phyloP scores from a whole-genome alignment of 2,797 vertebrate species.

The Pterois miles region DNA sequence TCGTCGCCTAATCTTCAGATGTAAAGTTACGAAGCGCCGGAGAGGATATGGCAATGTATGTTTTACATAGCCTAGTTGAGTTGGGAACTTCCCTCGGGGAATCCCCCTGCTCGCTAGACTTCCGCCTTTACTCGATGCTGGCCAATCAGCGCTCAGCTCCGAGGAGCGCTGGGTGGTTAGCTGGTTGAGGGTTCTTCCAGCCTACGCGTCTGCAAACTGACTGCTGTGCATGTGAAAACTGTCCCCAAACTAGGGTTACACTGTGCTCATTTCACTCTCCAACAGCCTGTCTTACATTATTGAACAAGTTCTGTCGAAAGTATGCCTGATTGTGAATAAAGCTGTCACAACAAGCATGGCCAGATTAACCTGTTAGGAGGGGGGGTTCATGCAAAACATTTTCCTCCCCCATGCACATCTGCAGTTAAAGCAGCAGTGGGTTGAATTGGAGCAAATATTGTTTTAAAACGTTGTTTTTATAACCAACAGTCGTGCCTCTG shows the following conservation, averaged over 20 bases:
- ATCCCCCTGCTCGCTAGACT: conserved; percentile 84
- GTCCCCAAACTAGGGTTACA: conserved; percentile 26
- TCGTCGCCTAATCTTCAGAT: conserved; percentile 61
- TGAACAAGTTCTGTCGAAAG: background rate
- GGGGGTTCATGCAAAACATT: background rate
- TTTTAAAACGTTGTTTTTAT: too few relatives aligned
- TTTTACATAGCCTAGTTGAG: conserved; percentile 82
- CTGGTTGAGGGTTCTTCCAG: conserved; percentile 75
- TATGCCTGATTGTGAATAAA: background rate
- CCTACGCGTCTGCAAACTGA: conserved; percentile 73
- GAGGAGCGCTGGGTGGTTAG: conserved; percentile 54
- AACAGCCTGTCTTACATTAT: background rate
- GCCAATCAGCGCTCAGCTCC: conserved; percentile 79
- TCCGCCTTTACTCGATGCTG: conserved; percentile 76
- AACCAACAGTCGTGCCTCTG: too few relatives aligned
- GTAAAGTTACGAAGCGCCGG: conserved; percentile 64
- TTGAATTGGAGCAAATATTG: too few relatives aligned
- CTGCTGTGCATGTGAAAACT: conserved; percentile 64
- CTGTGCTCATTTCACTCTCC: conserved; percentile 37
- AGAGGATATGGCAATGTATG: conserved; percentile 83
- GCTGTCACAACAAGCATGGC: background rate
- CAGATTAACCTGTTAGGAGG: background rate
- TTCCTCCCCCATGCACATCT: too few relatives aligned
- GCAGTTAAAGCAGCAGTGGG: too few relatives aligned
- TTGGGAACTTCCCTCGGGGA: conserved; percentile 91